These are phyloP conservation scores for Hirtodrosophila histrioides DNA, from an alignment of 2,888 invertebrate genomes.

Conservation along the genomic window DNA sequence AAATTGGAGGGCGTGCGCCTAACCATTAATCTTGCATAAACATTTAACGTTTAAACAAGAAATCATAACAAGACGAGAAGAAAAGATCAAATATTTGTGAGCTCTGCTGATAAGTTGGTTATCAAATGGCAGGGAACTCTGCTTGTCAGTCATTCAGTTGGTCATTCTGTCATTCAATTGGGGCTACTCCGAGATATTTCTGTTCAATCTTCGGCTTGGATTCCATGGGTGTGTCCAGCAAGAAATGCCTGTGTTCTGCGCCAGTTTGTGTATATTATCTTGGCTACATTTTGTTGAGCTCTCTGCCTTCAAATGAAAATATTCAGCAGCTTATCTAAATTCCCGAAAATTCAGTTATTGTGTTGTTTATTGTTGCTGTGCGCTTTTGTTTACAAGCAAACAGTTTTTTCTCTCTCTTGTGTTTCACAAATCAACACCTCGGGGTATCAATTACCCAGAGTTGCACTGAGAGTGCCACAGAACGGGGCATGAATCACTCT, in stretches of 20 bases:
- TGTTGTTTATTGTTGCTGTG: conserved; percentile 55
- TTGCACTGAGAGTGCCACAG: not conserved
- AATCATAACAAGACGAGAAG: conserved; percentile 46
- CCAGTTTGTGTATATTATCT: conserved; percentile 11
- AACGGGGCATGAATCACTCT: conserved; percentile 49
- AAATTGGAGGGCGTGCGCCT: conserved; percentile 66
- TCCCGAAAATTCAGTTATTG: conserved; percentile 71
- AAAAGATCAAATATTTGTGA: conserved; percentile 67
- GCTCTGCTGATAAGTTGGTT: conserved; percentile 57
- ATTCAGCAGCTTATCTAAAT: conserved; percentile 71
- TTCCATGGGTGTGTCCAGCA: conserved; percentile 34
- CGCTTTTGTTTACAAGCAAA: conserved; percentile 73
- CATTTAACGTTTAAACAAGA: conserved; percentile 68
- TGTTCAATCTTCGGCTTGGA: conserved; percentile 28
- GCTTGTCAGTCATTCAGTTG: conserved; percentile 44
- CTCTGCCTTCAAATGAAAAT: conserved; percentile 48
- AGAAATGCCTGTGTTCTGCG: not conserved
- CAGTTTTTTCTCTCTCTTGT: conserved; percentile 48
- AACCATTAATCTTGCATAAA: conserved; percentile 77
- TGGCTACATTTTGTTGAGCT: conserved; percentile 42
- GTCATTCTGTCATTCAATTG: conserved; percentile 31
- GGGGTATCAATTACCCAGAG: conserved; percentile 74
- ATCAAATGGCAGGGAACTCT: conserved; percentile 33
- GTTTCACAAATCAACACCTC: conserved; percentile 75
- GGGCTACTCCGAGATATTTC: not conserved